These are phyloP conservation scores for Periparus ater DNA, from an alignment of 2,797 vertebrate genomes.

Conservation along the genomic window DNA sequence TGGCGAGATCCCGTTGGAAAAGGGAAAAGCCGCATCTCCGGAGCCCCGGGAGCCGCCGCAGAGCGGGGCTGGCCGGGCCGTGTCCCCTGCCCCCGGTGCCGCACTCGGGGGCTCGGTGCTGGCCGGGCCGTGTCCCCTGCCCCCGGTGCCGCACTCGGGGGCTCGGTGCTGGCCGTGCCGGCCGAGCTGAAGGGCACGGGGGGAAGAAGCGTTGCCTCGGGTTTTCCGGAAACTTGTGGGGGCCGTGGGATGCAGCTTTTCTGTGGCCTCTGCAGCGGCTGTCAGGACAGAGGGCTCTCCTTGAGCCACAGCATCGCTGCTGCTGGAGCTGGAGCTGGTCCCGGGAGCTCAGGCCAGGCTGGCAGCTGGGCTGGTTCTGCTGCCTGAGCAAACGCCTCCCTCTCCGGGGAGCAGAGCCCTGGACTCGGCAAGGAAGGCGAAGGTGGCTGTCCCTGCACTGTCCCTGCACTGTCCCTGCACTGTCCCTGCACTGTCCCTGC, in stretches of 20 bases:
- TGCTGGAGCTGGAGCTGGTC: not conserved
- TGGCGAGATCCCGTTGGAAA: not conserved
- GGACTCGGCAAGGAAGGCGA: not conserved
- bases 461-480: not conserved
- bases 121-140: too few relatives aligned
- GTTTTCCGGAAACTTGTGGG: not conserved
- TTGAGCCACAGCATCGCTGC: not conserved
- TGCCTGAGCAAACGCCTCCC: not conserved
- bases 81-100: not conserved
- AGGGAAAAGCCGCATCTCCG: not conserved
- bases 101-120: accelerated
- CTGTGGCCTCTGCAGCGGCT: not conserved
- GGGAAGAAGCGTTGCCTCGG: not conserved
- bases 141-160: too few relatives aligned
- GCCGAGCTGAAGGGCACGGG: not conserved
- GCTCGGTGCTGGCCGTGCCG: too few relatives aligned
- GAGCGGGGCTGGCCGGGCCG: not conserved
- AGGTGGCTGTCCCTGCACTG: not conserved
- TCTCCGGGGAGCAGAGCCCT: not conserved
- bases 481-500: not conserved
- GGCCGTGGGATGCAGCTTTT: not conserved
- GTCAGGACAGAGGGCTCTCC: not conserved
- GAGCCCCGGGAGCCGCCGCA: not conserved
- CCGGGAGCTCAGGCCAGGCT: not conserved
- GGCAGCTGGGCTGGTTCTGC: not conserved